These are phyloP conservation scores for Dolichomitus sp. DNA, from an alignment of 2,888 invertebrate genomes.

Conservation along the genomic window DNA sequence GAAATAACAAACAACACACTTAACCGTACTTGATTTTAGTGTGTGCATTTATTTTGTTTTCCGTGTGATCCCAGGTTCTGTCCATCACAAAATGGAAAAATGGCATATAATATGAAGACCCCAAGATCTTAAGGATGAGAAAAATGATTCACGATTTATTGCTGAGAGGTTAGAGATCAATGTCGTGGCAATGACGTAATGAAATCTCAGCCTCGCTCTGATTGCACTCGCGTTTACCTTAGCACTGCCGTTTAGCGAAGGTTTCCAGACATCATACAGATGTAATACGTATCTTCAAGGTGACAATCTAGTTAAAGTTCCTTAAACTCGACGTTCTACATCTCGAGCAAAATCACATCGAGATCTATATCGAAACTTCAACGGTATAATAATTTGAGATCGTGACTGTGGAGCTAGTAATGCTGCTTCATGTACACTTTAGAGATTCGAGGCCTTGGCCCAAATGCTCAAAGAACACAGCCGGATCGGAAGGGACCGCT, in stretches of 20 bases:
- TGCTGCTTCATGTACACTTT: conserved; percentile 19
- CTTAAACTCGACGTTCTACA: conserved; percentile 33
- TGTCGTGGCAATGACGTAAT: conserved; percentile 29
- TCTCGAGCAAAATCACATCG: conserved; percentile 9
- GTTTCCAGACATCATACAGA: not conserved
- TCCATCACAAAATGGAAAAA: not conserved
- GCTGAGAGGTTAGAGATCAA: not conserved
- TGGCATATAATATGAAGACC: not conserved
- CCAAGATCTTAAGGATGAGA: not conserved
- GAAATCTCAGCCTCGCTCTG: conserved; percentile 21
- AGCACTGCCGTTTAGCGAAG: not conserved
- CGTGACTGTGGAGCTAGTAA: conserved; percentile 39
- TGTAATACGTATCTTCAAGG: conserved; percentile 15
- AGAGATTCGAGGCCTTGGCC: conserved; percentile 53
- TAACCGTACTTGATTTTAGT: too few relatives aligned
- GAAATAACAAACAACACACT: too few relatives aligned
- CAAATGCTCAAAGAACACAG: conserved; percentile 13
- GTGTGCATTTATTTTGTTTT: too few relatives aligned
- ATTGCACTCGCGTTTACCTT: conserved; percentile 11
- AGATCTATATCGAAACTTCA: conserved; percentile 33
- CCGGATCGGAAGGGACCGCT: not conserved
- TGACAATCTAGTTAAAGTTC: conserved; percentile 41
- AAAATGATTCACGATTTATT: not conserved
- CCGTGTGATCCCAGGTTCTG: too few relatives aligned
- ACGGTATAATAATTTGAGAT: conserved; percentile 43